Percentiles rank a stretch among this genome's conserved stretches.
These are phyloP conservation scores for Atta cephalotes DNA, from an alignment of 1,140 invertebrate genomes.

Conservation along the genomic window DNA sequence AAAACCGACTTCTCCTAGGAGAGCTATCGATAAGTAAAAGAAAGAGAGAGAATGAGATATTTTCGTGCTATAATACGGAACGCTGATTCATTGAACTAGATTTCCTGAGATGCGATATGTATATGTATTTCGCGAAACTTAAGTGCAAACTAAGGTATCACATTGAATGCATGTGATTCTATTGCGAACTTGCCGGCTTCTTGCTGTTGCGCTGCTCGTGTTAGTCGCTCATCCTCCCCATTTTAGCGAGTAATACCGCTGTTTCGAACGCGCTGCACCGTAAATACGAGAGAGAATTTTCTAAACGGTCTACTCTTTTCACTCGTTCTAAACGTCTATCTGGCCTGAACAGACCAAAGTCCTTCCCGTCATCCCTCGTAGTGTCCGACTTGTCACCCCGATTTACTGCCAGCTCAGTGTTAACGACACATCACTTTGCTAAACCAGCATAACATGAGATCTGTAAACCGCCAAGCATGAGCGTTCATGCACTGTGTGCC, in stretches of 20 bases:
- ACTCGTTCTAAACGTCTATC: constrained; percentile 25
- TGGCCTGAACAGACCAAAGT: constrained; percentile 53
- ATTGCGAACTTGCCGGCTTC: constrained; percentile 34
- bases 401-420: constrained; percentile 75
- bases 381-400: constrained; percentile 59
- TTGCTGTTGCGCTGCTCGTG: constrained; percentile 40
- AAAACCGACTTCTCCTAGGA: not conserved
- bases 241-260: constrained; percentile 19
- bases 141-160: constrained; percentile 1
- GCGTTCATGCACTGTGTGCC: constrained; percentile 75
- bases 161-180: constrained; percentile 36
- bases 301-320: constrained; percentile 47
- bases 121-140: constrained; percentile 21
- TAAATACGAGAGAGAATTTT: constrained; percentile 40
- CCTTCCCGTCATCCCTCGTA: constrained; percentile 8
- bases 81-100: not conserved
- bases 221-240: constrained; percentile 9
- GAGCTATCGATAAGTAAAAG: constrained; percentile 14
- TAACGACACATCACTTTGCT: constrained; percentile 59
- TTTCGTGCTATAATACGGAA: constrained; percentile 66
- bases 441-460: constrained; percentile 47
- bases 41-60: constrained; percentile 60
- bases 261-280: not conserved
- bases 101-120: constrained; percentile 26
- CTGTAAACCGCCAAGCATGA: constrained; percentile 51